phyloP scores from a whole-genome alignment of 2,113 vertebrate species.

The Triplophysa tibetana region DNA sequence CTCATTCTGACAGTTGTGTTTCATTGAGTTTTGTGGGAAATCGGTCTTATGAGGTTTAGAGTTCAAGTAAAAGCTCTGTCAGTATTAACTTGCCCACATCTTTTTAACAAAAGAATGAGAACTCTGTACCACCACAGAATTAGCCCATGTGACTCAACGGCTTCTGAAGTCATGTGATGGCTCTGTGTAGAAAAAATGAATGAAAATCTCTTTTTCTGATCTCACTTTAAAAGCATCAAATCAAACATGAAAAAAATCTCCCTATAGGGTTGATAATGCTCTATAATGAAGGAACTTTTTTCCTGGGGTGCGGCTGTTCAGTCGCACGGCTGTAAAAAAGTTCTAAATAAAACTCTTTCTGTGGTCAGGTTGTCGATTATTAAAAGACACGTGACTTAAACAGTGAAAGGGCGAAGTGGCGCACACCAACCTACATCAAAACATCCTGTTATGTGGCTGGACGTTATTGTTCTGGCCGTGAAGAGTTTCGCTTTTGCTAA shows the following conservation, averaged over 20 bases:
- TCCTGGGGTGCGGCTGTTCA: conserved; percentile 58
- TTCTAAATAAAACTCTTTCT: neutral
- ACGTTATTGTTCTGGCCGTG: neutral
- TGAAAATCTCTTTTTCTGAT: too few species aligned
- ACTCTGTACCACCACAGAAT: too few species aligned
- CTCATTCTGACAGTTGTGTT: neutral
- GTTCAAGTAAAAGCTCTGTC: too few species aligned
- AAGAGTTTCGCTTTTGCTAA: conserved; percentile 30
- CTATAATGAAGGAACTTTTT: too few species aligned
- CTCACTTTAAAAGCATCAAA: too few species aligned
- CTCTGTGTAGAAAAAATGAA: too few species aligned
- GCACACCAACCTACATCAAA: conserved; percentile 48
- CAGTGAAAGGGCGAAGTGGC: conserved; percentile 42
- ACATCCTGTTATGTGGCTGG: conserved; percentile 57
- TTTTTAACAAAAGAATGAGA: too few species aligned
- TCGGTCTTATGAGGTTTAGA: neutral
- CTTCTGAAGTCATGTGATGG: too few species aligned
- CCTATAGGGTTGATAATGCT: too few species aligned
- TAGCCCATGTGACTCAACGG: too few species aligned
- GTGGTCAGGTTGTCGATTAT: neutral
- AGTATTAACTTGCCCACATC: too few species aligned
- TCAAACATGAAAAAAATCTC: too few species aligned
- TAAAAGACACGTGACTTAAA: neutral
- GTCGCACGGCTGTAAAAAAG: conserved; percentile 59
- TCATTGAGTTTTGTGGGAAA: neutral